phyloP scores from a whole-genome alignment of 2,888 invertebrate genomes.

The Nephrotoma appendiculata region DNA sequence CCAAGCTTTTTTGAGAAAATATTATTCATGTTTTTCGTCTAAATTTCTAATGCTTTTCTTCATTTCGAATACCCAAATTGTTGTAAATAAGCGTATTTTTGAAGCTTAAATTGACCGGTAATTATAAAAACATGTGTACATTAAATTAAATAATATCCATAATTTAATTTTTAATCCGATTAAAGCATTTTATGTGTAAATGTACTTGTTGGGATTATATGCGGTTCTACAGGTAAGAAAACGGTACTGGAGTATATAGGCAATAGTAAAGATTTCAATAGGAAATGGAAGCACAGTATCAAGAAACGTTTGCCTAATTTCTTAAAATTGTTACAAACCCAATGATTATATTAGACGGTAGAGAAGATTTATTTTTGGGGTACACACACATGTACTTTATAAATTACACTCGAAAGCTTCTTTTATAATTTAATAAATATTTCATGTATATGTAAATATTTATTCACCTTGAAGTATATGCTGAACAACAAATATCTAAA shows the following conservation, averaged over 20 bases:
- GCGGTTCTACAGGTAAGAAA: neutral
- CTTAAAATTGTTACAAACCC: neutral
- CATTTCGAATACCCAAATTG: neutral
- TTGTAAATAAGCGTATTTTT: neutral
- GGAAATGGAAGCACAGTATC: too few relatives aligned
- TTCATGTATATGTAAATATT: neutral
- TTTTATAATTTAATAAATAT: neutral
- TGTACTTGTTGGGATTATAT: neutral
- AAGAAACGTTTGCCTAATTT: too few relatives aligned
- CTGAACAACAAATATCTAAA: neutral
- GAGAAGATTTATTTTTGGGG: neutral
- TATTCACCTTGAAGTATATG: neutral
- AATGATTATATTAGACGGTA: neutral
- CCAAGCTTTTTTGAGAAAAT: neutral
- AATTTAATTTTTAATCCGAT: neutral
- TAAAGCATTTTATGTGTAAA: neutral
- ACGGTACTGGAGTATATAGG: neutral
- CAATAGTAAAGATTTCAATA: too few relatives aligned
- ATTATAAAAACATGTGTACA: neutral
- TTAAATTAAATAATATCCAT: neutral
- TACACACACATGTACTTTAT: neutral
- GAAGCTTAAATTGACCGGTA: neutral
- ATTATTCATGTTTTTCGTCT: neutral
- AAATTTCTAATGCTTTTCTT: neutral
- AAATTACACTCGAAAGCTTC: neutral